Evolutionary conservation across 2,888 invertebrate genomes (phyloP), one percentile per base, ranked within the genome.

Genomic region (Bombylius major): DNA sequence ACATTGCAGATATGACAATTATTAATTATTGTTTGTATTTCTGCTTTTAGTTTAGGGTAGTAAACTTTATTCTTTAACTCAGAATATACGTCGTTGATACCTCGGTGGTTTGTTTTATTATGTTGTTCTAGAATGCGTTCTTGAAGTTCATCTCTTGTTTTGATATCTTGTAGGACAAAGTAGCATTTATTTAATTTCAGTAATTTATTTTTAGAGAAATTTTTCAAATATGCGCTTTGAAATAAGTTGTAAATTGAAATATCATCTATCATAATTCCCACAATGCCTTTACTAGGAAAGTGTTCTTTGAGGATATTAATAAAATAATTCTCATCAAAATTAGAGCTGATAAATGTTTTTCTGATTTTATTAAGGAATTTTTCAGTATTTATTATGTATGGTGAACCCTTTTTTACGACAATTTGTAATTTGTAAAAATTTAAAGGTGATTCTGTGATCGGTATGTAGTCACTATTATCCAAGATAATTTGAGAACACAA

Each of bases 391-490:
- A 50, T 33, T 36, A 13, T 13, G 4, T 11, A 14, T 44, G 13
- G 49, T 4, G 44, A 33, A 55, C 57, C 48, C 32, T 33, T 46
- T 47, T 51, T 46, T 7, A 55, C 23, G 8, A 55, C 33, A 45
- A 50, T 50, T 51, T 51, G 55, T 4, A 36, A 51, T 39, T 55
- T 50, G 23, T 39, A 55, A n/a, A 47, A 46, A 36, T 55, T 55
- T 12, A 51, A 31, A 8, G 51, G 39, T 50, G 42, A 50, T 56
- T 58, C 62, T 1, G 56, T 51, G 14, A 59, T 61, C 32, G 11
- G 49, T 47, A 60, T 60, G 23, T 62, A 58, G 33, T 59, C 57
- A 31, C 56, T 51, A 7, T 53, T n/a, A n/a, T n/a, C n/a, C n/a
- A n/a, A n/a, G n/a, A n/a, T n/a, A n/a, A n/a, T n/a, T n/a, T n/a